Percentiles rank a stretch among this genome's conserved stretches.
Evolutionary conservation across 2,888 invertebrate genomes (phyloP).

Genomic region (Tanypteryx hageni): DNA sequence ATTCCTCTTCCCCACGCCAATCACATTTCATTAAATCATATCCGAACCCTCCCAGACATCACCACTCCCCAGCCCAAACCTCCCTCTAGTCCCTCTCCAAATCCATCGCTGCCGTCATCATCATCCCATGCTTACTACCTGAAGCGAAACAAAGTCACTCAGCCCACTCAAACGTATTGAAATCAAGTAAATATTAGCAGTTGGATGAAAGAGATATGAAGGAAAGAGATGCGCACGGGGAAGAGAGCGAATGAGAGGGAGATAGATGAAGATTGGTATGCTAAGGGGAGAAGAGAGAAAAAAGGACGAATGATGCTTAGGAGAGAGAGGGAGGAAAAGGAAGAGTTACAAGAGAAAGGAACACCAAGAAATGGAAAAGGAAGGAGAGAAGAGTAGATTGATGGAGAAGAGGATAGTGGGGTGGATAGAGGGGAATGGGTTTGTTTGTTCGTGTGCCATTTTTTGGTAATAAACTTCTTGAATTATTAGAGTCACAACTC

Average conservation of each 20-base stretch:
- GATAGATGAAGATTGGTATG: neutral
- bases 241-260: neutral
- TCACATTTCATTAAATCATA: slow-evolving; percentile 5
- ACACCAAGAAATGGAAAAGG: neutral
- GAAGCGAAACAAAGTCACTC: slow-evolving; percentile 12
- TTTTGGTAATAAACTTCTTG: too few relatives aligned
- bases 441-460: too few relatives aligned
- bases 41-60: neutral
- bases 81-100: neutral
- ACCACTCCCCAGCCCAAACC: neutral
- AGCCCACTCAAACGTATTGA: neutral
- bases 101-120: neutral
- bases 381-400: neutral
- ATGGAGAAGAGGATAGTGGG: too few relatives aligned
- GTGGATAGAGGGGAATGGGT: too few relatives aligned
- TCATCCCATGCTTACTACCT: neutral
- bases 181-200: neutral
- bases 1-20: neutral
- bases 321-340: neutral
- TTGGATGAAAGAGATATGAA: neutral
- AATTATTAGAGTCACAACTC: too few relatives aligned
- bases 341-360: neutral
- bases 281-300: neutral
- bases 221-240: neutral
- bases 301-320: neutral